Conservation (phyloP, 1,140 invertebrate species). For the Ladona fulva region DNA sequence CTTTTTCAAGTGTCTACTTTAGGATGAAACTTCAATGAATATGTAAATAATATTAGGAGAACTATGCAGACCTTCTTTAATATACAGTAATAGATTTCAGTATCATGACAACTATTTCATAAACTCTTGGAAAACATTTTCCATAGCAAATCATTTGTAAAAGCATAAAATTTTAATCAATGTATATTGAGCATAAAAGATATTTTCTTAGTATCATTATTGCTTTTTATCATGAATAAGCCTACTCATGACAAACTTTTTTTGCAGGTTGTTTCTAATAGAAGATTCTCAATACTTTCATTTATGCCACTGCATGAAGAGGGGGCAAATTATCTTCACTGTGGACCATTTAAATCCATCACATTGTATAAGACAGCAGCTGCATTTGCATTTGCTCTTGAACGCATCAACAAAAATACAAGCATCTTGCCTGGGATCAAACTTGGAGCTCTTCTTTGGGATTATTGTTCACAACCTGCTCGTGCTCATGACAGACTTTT, state of each 20-base stretch:
- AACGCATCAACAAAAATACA: conserved; percentile 26
- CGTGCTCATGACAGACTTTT: too few species aligned
- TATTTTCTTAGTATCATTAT: neutral
- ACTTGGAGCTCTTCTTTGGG: too few species aligned
- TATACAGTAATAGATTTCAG: too few species aligned
- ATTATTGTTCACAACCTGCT: too few species aligned
- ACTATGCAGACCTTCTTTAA: too few species aligned
- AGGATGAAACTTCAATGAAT: too few species aligned
- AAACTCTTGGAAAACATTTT: too few species aligned
- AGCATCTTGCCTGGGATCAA: neutral
- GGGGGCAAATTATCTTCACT: conserved; percentile 27
- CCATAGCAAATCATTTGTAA: too few species aligned
- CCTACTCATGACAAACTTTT: neutral
- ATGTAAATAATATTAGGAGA: too few species aligned
- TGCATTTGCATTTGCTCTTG: conserved; percentile 28
- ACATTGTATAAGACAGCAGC: conserved; percentile 27
- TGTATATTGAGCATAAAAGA: too few species aligned
- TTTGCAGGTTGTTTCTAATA: conserved; percentile 25
- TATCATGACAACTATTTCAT: too few species aligned
- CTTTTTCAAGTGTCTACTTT: too few species aligned
- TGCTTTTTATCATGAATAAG: neutral
- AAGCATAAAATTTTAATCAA: neutral
- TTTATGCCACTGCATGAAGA: conserved; percentile 27
- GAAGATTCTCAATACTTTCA: conserved; percentile 26
- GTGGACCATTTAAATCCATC: conserved; percentile 26